phyloP scores from a whole-genome alignment of 2,797 vertebrate genomes.

The Mormyrus hasselquistii region DNA sequence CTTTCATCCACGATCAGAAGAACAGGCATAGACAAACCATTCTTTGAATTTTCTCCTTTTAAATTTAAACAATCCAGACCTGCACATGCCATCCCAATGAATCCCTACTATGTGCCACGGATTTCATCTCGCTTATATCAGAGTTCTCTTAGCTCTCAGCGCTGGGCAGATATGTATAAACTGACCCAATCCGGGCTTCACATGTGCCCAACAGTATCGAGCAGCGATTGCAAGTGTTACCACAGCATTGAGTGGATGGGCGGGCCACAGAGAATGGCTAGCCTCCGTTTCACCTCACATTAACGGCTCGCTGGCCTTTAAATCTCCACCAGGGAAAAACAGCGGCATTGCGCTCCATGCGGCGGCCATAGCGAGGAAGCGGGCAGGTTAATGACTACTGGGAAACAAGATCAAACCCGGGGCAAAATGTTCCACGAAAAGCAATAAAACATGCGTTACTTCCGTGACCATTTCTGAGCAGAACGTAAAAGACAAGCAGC shows the following conservation, averaged over 20 bases:
- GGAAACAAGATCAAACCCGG: neutral
- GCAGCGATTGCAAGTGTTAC: neutral
- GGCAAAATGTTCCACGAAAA: neutral
- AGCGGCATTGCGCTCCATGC: neutral
- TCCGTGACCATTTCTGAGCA: neutral
- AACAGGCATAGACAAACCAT: neutral
- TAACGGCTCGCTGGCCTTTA: constrained; percentile 7
- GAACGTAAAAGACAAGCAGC: neutral
- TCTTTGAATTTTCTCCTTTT: neutral
- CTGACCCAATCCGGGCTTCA: neutral
- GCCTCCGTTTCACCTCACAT: neutral
- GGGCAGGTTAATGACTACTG: neutral
- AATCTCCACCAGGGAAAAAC: neutral
- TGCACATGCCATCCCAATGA: neutral
- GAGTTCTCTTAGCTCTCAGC: neutral
- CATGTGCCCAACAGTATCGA: neutral
- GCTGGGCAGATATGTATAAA: neutral
- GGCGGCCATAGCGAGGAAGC: neutral
- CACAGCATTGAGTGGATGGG: neutral
- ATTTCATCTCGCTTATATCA: neutral
- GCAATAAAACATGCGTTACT: neutral
- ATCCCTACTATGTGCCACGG: neutral
- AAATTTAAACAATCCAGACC: neutral
- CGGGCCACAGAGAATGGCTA: neutral
- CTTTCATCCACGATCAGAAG: neutral